Evolutionary conservation across 1,140 invertebrate genomes (phyloP).

Genomic region (Meloidogyne hapla): DNA sequence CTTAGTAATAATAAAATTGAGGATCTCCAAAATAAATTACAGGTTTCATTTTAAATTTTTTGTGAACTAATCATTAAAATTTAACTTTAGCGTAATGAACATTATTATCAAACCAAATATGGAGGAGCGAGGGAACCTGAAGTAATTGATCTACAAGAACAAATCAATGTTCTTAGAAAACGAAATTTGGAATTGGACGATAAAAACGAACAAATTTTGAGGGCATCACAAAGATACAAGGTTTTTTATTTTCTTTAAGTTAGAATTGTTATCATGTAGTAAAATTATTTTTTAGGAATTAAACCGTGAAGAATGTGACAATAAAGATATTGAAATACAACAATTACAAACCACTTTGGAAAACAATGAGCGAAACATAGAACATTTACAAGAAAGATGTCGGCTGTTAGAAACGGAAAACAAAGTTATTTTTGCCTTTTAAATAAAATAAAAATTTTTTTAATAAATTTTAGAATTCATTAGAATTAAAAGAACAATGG

Average conservation of each 20-base stretch:
- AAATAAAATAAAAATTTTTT: background rate
- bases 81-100: background rate
- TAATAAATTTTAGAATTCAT: background rate
- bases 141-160: background rate
- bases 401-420: conserved; percentile 1
- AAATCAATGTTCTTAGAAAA: background rate
- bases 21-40: conserved; percentile 12
- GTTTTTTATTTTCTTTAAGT: background rate
- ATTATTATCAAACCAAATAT: conserved; percentile 6
- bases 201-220: conserved; percentile 21
- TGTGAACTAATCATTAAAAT: background rate
- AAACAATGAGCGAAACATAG: background rate
- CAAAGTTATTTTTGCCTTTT: background rate
- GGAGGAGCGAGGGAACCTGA: background rate
- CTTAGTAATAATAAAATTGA: conserved; percentile 7
- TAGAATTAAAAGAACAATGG: background rate
- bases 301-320: conserved; percentile 16
- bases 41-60: background rate
- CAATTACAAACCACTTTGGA: background rate
- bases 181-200: conserved; percentile 17
- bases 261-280: background rate
- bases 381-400: background rate
- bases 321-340: conserved; percentile 13
- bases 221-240: background rate
- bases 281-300: conserved; percentile 7